phyloP scores from a whole-genome alignment of 2,888 invertebrate genomes.

The Hemaris fuciformis region DNA sequence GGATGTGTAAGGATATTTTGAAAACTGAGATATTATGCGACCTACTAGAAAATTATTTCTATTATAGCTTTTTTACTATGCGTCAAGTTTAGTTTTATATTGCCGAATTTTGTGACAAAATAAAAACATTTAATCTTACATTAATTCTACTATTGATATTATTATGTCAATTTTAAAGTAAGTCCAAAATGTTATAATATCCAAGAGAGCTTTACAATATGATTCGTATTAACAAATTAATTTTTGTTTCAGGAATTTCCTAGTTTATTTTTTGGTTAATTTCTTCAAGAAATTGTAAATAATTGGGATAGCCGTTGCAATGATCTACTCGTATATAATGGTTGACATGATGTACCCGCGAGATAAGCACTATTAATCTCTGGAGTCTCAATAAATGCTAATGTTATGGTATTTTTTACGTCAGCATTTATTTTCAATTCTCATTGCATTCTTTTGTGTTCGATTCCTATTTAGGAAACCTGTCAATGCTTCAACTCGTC shows the following conservation, averaged over 20 bases:
- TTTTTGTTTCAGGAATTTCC: not conserved
- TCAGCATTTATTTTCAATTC: constrained; percentile 43
- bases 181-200: too few relatives aligned
- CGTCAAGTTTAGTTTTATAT: too few relatives aligned
- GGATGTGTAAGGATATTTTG: too few relatives aligned
- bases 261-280: not conserved
- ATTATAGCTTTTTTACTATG: too few relatives aligned
- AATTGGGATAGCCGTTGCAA: not conserved
- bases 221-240: not conserved
- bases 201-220: too few relatives aligned
- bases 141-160: too few relatives aligned
- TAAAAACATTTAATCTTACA: too few relatives aligned
- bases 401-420: constrained; percentile 18
- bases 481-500: constrained; percentile 50
- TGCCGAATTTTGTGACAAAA: too few relatives aligned
- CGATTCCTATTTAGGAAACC: constrained; percentile 62
- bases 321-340: constrained; percentile 19
- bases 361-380: constrained; percentile 28
- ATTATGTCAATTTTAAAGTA: too few relatives aligned
- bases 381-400: constrained; percentile 29
- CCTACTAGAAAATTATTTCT: too few relatives aligned
- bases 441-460: constrained; percentile 48
- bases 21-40: too few relatives aligned
- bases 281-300: not conserved
- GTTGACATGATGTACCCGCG: constrained; percentile 14